Evolutionary conservation across 2,888 invertebrate genomes (phyloP), one percentile per base, ranked within the genome.

Genomic region (Tachina fera): DNA sequence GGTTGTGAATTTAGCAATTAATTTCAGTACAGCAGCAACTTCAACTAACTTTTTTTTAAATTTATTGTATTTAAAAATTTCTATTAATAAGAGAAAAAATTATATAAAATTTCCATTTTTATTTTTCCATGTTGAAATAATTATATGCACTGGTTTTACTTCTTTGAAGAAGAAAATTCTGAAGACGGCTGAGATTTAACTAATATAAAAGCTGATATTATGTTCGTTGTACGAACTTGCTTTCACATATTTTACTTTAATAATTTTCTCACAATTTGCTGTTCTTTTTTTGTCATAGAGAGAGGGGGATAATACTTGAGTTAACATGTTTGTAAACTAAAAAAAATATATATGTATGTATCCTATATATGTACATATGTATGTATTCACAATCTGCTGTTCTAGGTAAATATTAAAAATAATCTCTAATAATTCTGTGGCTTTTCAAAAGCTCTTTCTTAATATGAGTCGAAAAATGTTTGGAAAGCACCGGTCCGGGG

Each of bases 191-290:
- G 9, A 49, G 56, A 41, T 71, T 43, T 65, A 10, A 11, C 58
- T 14, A 0, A 31, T 31, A 3, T 22, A 65, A 75, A 13, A 60
- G 49, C 65, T 60, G 61, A 49, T 67, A 81, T 72, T 71, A 56
- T 80, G 81, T 81, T 82, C 78, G 84, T 82, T 82, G 75, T 75
- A 76, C 88, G 87, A 88, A 88, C 87, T 74, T 49, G 83, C 80
- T 63, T 86, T 88, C 87, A 88, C 88, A 88, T 75, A 82, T 79
- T 81, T 67, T 76, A 16, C 49, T 63, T 68, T 78, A 68, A 45
- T 83, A 70, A 45, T 61, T 78, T 77, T 63, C 47, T 87, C 86
- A 88, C 88, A 87, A 80, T 85, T 83, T 80, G 86, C 76, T 84
- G 70, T 82, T 82, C 81, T 84, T 84, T 80, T 80, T 74, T 56